Evolutionary conservation across 2,888 invertebrate species (phyloP).

Genomic region (Alloplasta piceator): DNA sequence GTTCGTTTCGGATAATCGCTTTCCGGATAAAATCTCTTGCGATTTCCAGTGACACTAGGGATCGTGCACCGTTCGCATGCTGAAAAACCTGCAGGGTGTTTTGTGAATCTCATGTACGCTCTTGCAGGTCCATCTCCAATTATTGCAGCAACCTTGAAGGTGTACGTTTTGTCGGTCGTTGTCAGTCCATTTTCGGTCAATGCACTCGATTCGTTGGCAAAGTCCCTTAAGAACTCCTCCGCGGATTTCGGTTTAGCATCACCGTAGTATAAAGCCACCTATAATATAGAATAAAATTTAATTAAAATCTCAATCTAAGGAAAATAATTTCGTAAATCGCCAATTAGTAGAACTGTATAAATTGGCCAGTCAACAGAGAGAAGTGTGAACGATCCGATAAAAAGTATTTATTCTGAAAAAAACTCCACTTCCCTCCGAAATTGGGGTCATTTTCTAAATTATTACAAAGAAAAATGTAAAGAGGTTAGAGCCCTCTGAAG

Average conservation of each 20-base stretch:
- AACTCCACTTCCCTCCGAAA: too few relatives aligned
- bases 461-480: too few relatives aligned
- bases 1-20: slow-evolving; percentile 50
- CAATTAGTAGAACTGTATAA: not conserved
- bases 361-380: too few relatives aligned
- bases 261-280: slow-evolving; percentile 23
- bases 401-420: too few relatives aligned
- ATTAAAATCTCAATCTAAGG: slow-evolving; percentile 18
- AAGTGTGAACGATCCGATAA: too few relatives aligned
- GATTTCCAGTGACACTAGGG: slow-evolving; percentile 42
- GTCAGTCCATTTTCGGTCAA: slow-evolving; percentile 38
- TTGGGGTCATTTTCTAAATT: too few relatives aligned
- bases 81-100: slow-evolving; percentile 36
- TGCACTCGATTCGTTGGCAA: slow-evolving; percentile 50
- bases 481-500: too few relatives aligned
- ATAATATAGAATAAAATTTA: not conserved
- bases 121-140: slow-evolving; percentile 53
- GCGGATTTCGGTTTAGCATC: slow-evolving; percentile 21
- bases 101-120: slow-evolving; percentile 50
- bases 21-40: slow-evolving; percentile 56
- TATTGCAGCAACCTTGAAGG: slow-evolving; percentile 42
- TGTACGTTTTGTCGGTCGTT: slow-evolving; percentile 35
- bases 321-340: slow-evolving; percentile 12
- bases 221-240: slow-evolving; percentile 47
- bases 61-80: slow-evolving; percentile 53